These are phyloP conservation scores for Miopithecus talapoin DNA, from an alignment of 2,797 vertebrate genomes.

Conservation along the genomic window DNA sequence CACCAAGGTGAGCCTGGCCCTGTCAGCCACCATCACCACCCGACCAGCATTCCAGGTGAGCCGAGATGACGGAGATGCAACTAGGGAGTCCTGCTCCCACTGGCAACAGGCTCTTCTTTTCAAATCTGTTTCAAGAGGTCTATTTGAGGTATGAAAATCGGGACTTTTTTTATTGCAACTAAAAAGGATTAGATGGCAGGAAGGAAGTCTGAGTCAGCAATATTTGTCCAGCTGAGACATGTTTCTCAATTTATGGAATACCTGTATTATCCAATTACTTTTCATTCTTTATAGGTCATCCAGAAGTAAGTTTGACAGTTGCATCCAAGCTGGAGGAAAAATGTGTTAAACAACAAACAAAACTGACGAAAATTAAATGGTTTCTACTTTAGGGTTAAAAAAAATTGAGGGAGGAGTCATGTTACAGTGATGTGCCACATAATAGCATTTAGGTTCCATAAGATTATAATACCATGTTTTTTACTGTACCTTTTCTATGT, in stretches of 20 bases:
- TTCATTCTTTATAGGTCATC: conserved; percentile 70
- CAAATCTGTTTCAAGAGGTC: conserved; percentile 62
- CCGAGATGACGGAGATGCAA: background rate
- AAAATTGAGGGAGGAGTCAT: background rate
- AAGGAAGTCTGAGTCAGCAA: conserved; percentile 73
- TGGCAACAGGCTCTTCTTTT: conserved; percentile 47
- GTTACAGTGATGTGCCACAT: background rate
- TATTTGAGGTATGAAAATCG: conserved; percentile 59
- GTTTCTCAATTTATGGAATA: conserved; percentile 75
- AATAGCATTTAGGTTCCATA: too few relatives aligned
- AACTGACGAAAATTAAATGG: background rate
- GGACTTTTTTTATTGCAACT: conserved; percentile 56
- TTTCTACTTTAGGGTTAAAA: background rate
- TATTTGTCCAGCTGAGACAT: conserved; percentile 57
- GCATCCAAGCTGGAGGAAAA: conserved; percentile 44
- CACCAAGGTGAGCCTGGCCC: conserved; percentile 37
- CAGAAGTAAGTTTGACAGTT: conserved; percentile 57
- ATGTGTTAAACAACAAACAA: background rate
- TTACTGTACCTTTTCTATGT: background rate
- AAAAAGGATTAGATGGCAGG: conserved; percentile 62
- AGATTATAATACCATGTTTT: background rate
- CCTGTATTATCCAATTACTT: conserved; percentile 74
- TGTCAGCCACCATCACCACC: conserved; percentile 54
- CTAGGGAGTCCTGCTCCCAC: background rate
- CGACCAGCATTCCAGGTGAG: background rate